Evolutionary conservation across 92 coral and sea anemone genomes (phyloP).

Genomic region (Blastomussa wellsi): DNA sequence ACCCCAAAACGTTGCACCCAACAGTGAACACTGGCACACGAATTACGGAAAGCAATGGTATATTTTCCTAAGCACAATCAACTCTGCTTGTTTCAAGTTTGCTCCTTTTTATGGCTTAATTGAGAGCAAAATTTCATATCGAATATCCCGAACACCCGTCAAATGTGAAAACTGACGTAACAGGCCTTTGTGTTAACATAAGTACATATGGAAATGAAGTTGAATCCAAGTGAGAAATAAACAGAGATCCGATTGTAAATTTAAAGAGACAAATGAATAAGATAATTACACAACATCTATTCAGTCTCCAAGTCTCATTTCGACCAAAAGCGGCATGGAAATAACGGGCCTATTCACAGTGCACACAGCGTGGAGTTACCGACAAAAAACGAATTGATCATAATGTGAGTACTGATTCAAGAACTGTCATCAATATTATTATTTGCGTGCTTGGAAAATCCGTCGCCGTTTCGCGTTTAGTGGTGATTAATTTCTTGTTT

Average conservation of each 20-base stretch:
- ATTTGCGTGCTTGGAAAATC: neutral
- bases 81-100: neutral
- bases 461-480: neutral
- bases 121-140: neutral
- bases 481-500: neutral
- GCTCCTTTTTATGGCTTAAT: neutral
- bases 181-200: neutral
- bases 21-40: neutral
- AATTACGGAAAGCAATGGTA: neutral
- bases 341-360: neutral
- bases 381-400: neutral
- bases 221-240: conserved; percentile 6
- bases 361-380: neutral
- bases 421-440: neutral
- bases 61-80: neutral
- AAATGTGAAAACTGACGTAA: neutral
- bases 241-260: conserved; percentile 1
- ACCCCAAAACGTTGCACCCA: neutral
- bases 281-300: neutral
- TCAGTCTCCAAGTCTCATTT: neutral
- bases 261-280: neutral
- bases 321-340: neutral
- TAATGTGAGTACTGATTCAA: neutral
- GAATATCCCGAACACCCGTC: neutral
- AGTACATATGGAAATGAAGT: conserved; percentile 9